Evolutionary conservation across 2,797 vertebrate genomes (phyloP), one percentile per base, ranked within the genome.

Genomic region (Syngnathus acus): DNA sequence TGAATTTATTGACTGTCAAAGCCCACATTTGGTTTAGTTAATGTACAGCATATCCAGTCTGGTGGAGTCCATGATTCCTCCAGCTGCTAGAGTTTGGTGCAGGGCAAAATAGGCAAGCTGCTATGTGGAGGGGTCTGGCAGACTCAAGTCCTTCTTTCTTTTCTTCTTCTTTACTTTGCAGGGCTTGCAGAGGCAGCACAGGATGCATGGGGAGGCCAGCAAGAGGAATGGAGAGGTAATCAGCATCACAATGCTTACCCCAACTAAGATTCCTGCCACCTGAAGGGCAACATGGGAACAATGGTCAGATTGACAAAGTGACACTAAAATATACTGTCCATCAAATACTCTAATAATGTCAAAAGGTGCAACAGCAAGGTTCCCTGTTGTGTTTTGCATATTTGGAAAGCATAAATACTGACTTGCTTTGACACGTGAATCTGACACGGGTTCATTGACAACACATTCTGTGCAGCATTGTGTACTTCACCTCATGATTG

Each of bases 201-300:
- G 90, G 72, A 99, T 96, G 84, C 95, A 98, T 0, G 97, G 96
- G 5, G 95, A 98, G 37, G 95, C 97, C 83, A 99, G 87, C 1
- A 99, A 92, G 40, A 99, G 90, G 78, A 99, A 87, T 0, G 97
- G 97, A 1, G 96, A 98, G 0, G 96, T 95, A 76, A 99, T 94
- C 89, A 99, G 68, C 3, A 94, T 92, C 17, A 98, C 92, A 78
- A 99, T 89, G 69, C 95, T 94, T 21, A 97, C 80, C 62, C 96
- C 97, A 71, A 98, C 89, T 17, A 99, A 92, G 86, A 98, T 95
- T 0, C 95, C 96, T 67, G 96, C 95, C 84, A 99, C 95, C 96
- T 99, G 85, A 23, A 11, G 60, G 38, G 8, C 39, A 53, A 14
- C 65, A 65, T 19, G 37, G 6, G 45, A 48, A 50, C 47, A 17